These are phyloP conservation scores for Aricia artaxerxes DNA, from an alignment of 2,888 invertebrate species.

Conservation along the genomic window DNA sequence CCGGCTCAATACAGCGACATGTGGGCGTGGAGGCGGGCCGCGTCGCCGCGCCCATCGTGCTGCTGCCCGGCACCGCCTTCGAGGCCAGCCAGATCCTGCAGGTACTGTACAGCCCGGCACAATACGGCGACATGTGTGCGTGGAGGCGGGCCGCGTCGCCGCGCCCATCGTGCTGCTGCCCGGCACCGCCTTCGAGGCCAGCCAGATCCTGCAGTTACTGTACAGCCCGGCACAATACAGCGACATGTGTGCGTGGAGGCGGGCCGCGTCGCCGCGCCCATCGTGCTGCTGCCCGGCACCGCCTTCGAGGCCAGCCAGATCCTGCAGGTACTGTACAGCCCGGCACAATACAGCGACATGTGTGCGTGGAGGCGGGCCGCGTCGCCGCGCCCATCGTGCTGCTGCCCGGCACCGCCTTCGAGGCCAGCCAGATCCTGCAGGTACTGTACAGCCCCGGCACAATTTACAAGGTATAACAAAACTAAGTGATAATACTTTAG, in stretches of 20 bases:
- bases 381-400: constrained; percentile 93
- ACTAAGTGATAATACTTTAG: too few relatives aligned
- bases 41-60: constrained; percentile 91
- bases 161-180: constrained; percentile 93
- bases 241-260: constrained; percentile 91
- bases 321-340: too few relatives aligned
- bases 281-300: constrained; percentile 92
- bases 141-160: constrained; percentile 95
- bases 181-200: constrained; percentile 95
- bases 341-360: constrained; percentile 42
- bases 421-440: constrained; percentile 85
- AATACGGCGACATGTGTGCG: constrained; percentile 64
- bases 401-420: constrained; percentile 94
- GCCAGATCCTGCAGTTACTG: constrained; percentile 90
- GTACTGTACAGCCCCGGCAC: too few relatives aligned
- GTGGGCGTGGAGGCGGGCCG: constrained; percentile 97
- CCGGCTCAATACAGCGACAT: too few relatives aligned
- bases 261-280: constrained; percentile 93
- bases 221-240: neutral
- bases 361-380: constrained; percentile 96
- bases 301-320: constrained; percentile 93
- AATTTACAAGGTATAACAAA: too few relatives aligned
- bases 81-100: constrained; percentile 94
- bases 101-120: constrained; percentile 63
- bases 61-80: constrained; percentile 94